Base-by-base conservation (phyloP, 2,113 vertebrate species). In the Paralichthys olivaceus region DNA sequence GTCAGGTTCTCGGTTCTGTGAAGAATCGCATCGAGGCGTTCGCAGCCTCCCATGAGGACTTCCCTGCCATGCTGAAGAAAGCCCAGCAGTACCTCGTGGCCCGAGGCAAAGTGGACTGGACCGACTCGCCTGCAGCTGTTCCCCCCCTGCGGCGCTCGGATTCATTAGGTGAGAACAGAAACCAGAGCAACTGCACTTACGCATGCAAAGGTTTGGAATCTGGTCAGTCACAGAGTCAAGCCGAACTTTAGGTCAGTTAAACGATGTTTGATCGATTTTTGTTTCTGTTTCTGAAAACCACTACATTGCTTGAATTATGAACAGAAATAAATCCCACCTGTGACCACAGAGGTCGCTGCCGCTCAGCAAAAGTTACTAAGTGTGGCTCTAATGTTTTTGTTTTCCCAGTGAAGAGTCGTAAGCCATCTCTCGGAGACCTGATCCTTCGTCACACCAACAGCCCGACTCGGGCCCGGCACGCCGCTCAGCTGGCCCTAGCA, bases 21-120 rank as follows among this genome's bases (percentile, higher is more conserved):
- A 99, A 99, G 95, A 97, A 97, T 89, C 97, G 96, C 67, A 98
- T 99, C 0, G 98, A 99, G 89, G 93, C 85, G 7, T 99, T 99
- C 15, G 96, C 97, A 0, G 95, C 96, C 61, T 92, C 93, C 28
- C 97, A 97, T 45, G 96, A 98, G 69, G 97, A 99, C 66, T 99
- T 99, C 72, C 96, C 97, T 0, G 87, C 90, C 0, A 94, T 99
- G 91, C 93, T 99, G 81, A 96, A 91, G 89, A 98, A 96, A 77
- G 98, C 98, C 69, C 97, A 96, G 86, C 97, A 96, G 90, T 99
- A 96, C 90, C 94, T 99, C 80, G 94, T 96, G 9, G 96, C 97
- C 43, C 94, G 98, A 28, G 95, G 96, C 34, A 96, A 95, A 91
- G 86, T 97, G 92, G 98, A 97, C 87, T 96, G 97, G 95, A 72